phyloP scores from a whole-genome alignment of 2,113 vertebrate species.

The Glaucomys volans region DNA sequence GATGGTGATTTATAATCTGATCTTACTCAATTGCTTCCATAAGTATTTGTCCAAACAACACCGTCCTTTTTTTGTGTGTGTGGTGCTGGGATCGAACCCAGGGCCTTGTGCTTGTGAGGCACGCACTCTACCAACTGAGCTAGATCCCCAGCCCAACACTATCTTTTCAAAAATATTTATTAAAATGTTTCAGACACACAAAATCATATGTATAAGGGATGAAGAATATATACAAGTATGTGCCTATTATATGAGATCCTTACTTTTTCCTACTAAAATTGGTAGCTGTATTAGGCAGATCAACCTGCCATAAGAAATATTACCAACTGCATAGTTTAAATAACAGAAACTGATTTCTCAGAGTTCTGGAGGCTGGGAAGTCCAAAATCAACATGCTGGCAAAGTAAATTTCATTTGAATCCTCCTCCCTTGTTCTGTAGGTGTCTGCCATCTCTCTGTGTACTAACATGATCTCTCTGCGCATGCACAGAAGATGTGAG shows the following conservation, averaged over 20 bases:
- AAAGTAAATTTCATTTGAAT: not conserved
- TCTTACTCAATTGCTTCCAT: conserved; percentile 4
- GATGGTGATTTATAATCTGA: not conserved
- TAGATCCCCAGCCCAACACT: too few relatives aligned
- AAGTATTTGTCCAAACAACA: not conserved
- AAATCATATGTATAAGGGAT: not conserved
- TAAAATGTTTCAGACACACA: conserved; percentile 20
- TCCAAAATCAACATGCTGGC: not conserved
- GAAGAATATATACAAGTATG: not conserved
- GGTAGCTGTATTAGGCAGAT: not conserved
- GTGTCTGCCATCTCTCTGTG: not conserved
- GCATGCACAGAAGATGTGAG: not conserved
- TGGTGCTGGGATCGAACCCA: too few relatives aligned
- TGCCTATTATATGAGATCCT: not conserved
- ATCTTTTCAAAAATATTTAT: not conserved
- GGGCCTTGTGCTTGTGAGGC: too few relatives aligned
- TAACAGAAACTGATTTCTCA: not conserved
- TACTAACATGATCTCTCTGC: not conserved
- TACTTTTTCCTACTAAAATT: not conserved
- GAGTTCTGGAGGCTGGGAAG: not conserved
- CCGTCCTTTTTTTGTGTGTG: too few relatives aligned
- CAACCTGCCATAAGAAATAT: not conserved
- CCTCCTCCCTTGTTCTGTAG: not conserved
- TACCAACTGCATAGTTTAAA: not conserved
- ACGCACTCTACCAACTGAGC: too few relatives aligned